Percentiles rank a stretch among this genome's conserved stretches.
These are phyloP conservation scores for Danio tinwini DNA, from an alignment of 2,797 vertebrate species.

Conservation along the genomic window DNA sequence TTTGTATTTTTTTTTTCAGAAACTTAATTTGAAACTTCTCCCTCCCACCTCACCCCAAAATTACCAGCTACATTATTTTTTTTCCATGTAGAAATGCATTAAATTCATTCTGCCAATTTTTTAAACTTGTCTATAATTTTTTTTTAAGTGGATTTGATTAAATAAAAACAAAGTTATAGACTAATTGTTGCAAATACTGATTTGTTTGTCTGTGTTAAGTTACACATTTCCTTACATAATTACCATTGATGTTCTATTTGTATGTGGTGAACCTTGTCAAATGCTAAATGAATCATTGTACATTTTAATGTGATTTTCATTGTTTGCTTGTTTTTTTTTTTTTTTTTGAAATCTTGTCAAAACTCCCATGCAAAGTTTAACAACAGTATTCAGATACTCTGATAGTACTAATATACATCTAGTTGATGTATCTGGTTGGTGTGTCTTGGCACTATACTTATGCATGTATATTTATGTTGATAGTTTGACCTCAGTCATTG, in stretches of 20 bases:
- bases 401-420: slow-evolving; percentile 1
- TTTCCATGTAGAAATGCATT: not conserved
- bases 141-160: not conserved
- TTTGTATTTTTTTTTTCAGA: not conserved
- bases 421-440: no score
- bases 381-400: not conserved
- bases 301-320: slow-evolving; percentile 30
- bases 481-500: slow-evolving; percentile 25
- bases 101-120: not conserved
- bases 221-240: slow-evolving; percentile 11
- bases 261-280: slow-evolving; percentile 10
- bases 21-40: slow-evolving; percentile 23
- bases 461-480: slow-evolving; percentile 50
- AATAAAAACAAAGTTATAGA: not conserved
- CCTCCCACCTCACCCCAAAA: no score
- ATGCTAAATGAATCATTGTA: slow-evolving; percentile 10
- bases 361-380: not conserved
- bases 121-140: not conserved
- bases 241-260: slow-evolving; percentile 2
- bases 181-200: not conserved
- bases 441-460: not conserved
- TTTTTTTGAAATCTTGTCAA: not conserved
- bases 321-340: no score
- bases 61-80: slow-evolving; percentile 37
- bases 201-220: slow-evolving; percentile 8